Base-by-base conservation (phyloP, 2,797 vertebrate genomes). In the Lepidocolaptes lacrymiger region DNA sequence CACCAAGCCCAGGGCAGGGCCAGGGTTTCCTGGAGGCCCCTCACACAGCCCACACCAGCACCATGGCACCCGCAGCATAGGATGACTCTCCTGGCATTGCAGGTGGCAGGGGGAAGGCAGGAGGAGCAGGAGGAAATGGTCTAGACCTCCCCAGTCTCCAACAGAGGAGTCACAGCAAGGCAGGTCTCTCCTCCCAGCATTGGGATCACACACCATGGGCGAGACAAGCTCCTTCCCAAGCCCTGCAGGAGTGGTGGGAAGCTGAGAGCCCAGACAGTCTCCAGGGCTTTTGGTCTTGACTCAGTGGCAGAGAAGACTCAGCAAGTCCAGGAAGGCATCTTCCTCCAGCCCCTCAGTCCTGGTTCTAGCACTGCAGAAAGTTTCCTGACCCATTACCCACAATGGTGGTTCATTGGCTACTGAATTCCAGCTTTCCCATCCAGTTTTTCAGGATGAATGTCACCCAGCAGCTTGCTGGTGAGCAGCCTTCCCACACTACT, bases 131-230 rank as follows among this genome's bases (percentile, higher is more conserved):
- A 88, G 72, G 91, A 80, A 92, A 54, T 10, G 1, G 48, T 39
- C 82, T 71, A 91, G 90, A 95, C 88, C 39, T 81, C 34, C 12
- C 20, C 5, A 2, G 21, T 28, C 61, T 46, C 43, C 0, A 12
- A 39, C 5, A 2, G 27, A 66, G 62, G 56, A 87, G 78, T 66
- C 67, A 84, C 8, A 10, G 77, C 46, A 14, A 44, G 46, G 26
- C 64, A 22, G 28, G 20, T 69, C n/a, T 85, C 59, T 28, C 63
- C 39, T 56, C 28, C 30, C 5, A 6, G 62, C 12, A 2, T 8
- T 4, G 12, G 48, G 51, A 61, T 81, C 36, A 32, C 5, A 1
- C 51, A 21, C 10, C 4, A 0, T 0, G 1, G 59, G 36, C 0
- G 2, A 79, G 59, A 63, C 27, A 32, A 55, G 52, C 58, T 71